A percentile compares a stretch with the other conserved stretches of the same genome.
Conservation (phyloP, 2,797 vertebrate species). For the Erpetoichthys calabaricus region DNA sequence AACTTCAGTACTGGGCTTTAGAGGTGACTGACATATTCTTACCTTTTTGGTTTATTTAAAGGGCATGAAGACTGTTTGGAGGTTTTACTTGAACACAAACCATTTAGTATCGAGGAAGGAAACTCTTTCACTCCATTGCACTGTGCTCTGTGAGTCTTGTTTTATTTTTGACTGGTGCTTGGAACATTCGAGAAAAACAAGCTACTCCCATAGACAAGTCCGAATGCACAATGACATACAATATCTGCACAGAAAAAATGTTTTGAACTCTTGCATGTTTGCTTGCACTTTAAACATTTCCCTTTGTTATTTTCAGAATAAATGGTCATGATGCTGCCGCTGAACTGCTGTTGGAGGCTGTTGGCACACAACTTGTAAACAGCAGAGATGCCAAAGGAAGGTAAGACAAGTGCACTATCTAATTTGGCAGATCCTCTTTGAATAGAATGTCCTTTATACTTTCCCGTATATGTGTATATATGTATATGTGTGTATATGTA, state of each 20-base stretch:
- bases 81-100: conserved; percentile 98
- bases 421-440: not conserved
- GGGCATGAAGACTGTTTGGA: conserved; percentile 98
- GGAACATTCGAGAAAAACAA: not conserved
- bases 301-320: conserved; percentile 50
- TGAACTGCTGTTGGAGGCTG: conserved; percentile 69
- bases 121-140: conserved; percentile 95
- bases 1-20: not conserved
- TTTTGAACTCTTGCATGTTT: too few relatives aligned
- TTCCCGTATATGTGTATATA: not conserved
- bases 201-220: too few relatives aligned
- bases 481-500: not conserved
- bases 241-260: too few relatives aligned
- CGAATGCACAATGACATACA: too few relatives aligned
- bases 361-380: conserved; percentile 88
- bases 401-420: conserved; percentile 37
- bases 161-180: not conserved
- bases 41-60: conserved; percentile 28
- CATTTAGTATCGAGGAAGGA: conserved; percentile 81
- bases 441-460: too few relatives aligned
- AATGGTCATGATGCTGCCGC: conserved; percentile 82
- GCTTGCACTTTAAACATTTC: not conserved
- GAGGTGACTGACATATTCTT: not conserved
- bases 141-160: conserved; percentile 90
- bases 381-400: conserved; percentile 95